Evolutionary conservation across 2,797 vertebrate genomes (phyloP).

Genomic region (Alca torda): DNA sequence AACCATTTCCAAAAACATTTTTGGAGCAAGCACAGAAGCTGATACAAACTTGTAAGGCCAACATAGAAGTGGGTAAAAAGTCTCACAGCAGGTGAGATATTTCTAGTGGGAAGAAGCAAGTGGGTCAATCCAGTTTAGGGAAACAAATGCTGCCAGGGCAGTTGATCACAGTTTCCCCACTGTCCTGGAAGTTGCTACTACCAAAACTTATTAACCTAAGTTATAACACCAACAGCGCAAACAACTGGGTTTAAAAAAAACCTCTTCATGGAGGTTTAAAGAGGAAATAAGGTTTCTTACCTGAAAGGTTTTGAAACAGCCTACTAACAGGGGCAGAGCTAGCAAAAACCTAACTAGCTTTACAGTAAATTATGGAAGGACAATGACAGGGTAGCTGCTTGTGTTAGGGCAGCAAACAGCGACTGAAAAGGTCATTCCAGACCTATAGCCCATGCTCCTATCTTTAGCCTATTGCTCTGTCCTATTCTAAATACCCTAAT

Average conservation of each 20-base stretch:
- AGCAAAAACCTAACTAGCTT: neutral
- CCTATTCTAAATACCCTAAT: constrained; percentile 34
- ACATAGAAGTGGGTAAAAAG: neutral
- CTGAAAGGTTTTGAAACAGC: neutral
- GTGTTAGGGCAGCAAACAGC: neutral
- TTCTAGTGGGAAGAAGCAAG: neutral
- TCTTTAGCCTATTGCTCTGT: constrained; percentile 30
- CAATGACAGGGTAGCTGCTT: neutral
- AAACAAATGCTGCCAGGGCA: neutral
- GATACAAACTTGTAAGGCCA: neutral
- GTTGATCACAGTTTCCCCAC: neutral
- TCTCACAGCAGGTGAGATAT: neutral
- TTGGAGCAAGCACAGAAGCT: neutral
- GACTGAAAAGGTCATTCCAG: neutral
- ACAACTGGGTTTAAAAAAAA: neutral
- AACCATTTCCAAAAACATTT: neutral
- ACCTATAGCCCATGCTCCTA: neutral
- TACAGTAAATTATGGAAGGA: neutral
- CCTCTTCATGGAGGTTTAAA: neutral
- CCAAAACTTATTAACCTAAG: neutral
- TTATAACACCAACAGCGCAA: neutral
- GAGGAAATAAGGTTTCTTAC: neutral
- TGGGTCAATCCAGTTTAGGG: neutral
- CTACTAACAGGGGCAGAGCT: neutral
- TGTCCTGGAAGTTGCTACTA: neutral